phyloP scores from a whole-genome alignment of 2,113 vertebrate genomes.

The Acanthisitta chloris region DNA sequence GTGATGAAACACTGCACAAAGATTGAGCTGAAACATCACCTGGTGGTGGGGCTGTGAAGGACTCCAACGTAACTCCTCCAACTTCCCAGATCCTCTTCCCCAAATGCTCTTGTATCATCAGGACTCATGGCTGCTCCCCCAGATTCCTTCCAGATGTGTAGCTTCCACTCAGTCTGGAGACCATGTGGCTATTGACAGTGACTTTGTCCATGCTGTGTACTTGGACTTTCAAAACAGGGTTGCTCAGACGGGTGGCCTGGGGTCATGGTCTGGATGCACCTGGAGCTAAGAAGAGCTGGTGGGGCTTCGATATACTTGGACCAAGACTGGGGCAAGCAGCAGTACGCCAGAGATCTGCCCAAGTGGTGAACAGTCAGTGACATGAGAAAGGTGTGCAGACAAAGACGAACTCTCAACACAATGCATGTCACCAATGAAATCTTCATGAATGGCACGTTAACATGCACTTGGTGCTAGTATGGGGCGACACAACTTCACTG shows the following conservation, averaged over 20 bases:
- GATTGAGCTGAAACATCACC: background rate
- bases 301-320: background rate
- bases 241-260: background rate
- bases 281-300: constrained; percentile 5
- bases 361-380: constrained; percentile 67
- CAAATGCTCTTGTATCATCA: background rate
- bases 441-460: constrained; percentile 59
- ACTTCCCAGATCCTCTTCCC: background rate
- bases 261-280: background rate
- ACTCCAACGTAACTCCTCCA: background rate
- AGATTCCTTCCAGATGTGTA: constrained; percentile 12
- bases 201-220: constrained; percentile 40
- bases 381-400: constrained; percentile 69
- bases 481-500: constrained; percentile 38
- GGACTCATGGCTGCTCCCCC: background rate
- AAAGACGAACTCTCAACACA: constrained; percentile 72
- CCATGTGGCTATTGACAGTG: constrained; percentile 3
- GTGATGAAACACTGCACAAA: background rate
- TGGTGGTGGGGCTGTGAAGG: background rate
- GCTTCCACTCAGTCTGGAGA: constrained; percentile 32
- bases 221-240: background rate
- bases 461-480: constrained; percentile 57
- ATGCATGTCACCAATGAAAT: constrained; percentile 72
- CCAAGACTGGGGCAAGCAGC: background rate
- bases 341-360: constrained; percentile 61